Percentiles rank a stretch among this genome's conserved stretches.
Conservation (phyloP, 2,113 vertebrate genomes). For the Nothoprocta pentlandii region DNA sequence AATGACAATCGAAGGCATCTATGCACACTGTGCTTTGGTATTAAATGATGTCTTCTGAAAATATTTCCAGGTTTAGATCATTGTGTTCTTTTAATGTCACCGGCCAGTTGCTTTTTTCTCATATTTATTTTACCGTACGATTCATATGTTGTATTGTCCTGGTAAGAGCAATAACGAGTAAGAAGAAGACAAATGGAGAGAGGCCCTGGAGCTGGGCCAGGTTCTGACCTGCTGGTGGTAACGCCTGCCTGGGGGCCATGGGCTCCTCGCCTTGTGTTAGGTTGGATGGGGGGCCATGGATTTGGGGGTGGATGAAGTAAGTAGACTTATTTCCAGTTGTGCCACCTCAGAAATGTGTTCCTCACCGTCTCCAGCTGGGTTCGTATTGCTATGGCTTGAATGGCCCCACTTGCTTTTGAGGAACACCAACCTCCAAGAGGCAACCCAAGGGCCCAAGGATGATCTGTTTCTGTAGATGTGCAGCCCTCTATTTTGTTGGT, state of each 20-base stretch:
- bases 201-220: not conserved
- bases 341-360: not conserved
- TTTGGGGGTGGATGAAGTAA: not conserved
- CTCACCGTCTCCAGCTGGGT: not conserved
- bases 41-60: conserved; percentile 28
- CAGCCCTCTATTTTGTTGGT: not conserved
- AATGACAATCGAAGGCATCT: not conserved
- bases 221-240: not conserved
- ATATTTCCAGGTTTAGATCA: conserved; percentile 19
- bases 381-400: not conserved
- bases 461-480: not conserved
- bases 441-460: not conserved
- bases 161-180: not conserved
- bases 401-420: not conserved
- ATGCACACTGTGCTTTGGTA: not conserved
- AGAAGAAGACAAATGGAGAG: not conserved
- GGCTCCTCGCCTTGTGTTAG: not conserved
- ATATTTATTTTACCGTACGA: conserved; percentile 29
- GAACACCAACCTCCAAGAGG: not conserved
- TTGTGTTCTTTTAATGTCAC: not conserved
- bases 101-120: not conserved
- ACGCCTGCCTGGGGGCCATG: not conserved
- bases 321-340: not conserved
- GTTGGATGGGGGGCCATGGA: not conserved
- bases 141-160: not conserved